Evolutionary conservation across 2,113 vertebrate species (phyloP).

Genomic region (Willisornis vidua): DNA sequence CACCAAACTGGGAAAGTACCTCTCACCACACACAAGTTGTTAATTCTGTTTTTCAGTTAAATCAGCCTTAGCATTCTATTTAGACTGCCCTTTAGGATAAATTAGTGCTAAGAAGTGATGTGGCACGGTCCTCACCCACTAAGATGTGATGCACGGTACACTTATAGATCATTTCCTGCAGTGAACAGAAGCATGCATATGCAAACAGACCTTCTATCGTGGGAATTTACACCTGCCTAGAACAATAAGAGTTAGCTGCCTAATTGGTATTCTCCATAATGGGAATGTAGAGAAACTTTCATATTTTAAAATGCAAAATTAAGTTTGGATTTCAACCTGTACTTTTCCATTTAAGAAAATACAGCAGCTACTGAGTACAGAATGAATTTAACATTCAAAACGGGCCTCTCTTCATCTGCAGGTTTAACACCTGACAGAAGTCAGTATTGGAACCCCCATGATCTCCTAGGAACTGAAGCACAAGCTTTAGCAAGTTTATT

Average conservation of each 20-base stretch:
- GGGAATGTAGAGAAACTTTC: background rate
- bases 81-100: background rate
- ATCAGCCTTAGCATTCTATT: background rate
- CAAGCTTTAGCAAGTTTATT: background rate
- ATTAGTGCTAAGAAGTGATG: background rate
- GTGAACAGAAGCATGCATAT: background rate
- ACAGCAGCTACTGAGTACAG: background rate
- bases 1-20: background rate
- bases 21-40: background rate
- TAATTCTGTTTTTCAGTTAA: background rate
- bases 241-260: background rate
- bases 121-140: background rate
- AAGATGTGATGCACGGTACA: background rate
- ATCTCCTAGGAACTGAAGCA: background rate
- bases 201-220: background rate
- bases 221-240: conserved; percentile 2
- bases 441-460: background rate
- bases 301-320: background rate
- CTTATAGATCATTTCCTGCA: background rate
- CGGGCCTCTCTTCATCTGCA: background rate
- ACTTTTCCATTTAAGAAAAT: background rate
- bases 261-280: background rate
- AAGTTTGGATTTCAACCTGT: background rate
- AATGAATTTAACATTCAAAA: background rate
- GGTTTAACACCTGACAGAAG: background rate